phyloP scores from a whole-genome alignment of 2,888 invertebrate species.

The Alsophila aescularia region DNA sequence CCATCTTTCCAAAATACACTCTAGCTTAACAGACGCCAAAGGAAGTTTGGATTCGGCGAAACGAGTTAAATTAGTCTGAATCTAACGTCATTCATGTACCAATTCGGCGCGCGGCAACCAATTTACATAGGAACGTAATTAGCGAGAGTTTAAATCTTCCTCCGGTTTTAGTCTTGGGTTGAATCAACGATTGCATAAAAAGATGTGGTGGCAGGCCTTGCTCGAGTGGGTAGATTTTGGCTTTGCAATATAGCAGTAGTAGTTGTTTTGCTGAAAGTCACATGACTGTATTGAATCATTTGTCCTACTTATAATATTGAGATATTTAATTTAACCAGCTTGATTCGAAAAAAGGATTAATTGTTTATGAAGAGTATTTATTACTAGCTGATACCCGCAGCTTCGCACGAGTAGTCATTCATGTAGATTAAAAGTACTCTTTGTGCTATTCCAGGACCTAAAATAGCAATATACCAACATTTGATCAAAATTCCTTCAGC shows the following conservation, averaged over 20 bases:
- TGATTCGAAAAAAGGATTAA: too few species aligned
- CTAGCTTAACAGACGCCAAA: constrained; percentile 6
- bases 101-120: constrained; percentile 35
- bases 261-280: too few species aligned
- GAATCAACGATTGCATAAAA: constrained; percentile 50
- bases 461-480: too few species aligned
- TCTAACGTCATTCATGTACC: constrained; percentile 34
- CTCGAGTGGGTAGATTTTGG: constrained; percentile 15
- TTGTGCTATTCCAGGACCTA: too few species aligned
- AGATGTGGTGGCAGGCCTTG: constrained; percentile 35
- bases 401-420: too few species aligned
- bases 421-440: too few species aligned
- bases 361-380: too few species aligned
- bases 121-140: constrained; percentile 52
- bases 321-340: too few species aligned
- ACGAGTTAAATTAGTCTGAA: constrained; percentile 26
- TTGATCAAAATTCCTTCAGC: too few species aligned
- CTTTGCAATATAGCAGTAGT: background rate
- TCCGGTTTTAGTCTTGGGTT: constrained; percentile 32
- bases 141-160: constrained; percentile 39
- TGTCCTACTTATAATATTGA: too few species aligned
- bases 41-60: constrained; percentile 21
- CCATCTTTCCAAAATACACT: background rate
- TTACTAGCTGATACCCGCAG: too few species aligned
- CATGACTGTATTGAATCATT: too few species aligned